Conservation (phyloP, 2,113 vertebrate genomes). For the Proteles cristata region DNA sequence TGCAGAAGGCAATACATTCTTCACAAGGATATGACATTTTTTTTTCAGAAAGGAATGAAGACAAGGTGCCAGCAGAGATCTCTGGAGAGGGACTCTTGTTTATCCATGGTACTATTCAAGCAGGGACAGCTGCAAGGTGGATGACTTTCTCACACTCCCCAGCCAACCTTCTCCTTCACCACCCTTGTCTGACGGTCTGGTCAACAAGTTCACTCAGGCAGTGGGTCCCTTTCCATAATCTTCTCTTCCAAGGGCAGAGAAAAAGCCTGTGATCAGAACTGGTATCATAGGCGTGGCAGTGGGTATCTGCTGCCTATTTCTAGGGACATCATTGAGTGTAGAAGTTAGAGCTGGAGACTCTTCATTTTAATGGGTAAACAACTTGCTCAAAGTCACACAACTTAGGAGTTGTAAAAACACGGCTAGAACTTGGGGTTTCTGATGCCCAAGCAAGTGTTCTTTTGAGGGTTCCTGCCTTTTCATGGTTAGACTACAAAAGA, state of each 20-base stretch:
- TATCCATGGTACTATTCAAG: not conserved
- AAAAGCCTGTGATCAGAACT: not conserved
- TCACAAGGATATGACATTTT: constrained; percentile 27
- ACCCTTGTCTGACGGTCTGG: not conserved
- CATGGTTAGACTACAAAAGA: not conserved
- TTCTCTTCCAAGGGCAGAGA: not conserved
- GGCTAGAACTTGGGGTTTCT: not conserved
- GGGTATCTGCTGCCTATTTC: not conserved
- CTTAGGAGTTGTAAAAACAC: not conserved
- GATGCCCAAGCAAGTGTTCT: not conserved
- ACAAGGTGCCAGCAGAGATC: constrained; percentile 64
- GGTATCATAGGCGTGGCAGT: not conserved
- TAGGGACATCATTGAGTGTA: not conserved
- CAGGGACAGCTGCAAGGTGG: constrained; percentile 68
- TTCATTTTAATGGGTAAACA: not conserved
- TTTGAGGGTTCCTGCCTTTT: not conserved
- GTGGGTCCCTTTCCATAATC: not conserved
- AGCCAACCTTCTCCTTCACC: constrained; percentile 36
- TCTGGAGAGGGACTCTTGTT: constrained; percentile 69
- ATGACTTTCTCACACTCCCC: constrained; percentile 70
- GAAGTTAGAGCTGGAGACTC: not conserved
- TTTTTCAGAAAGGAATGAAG: constrained; percentile 69
- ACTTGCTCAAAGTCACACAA: not conserved
- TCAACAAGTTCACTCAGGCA: not conserved
- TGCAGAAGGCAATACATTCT: constrained; percentile 58